Percentiles rank a stretch among this genome's conserved stretches.
phyloP scores from a whole-genome alignment of 1,140 invertebrate genomes.

The Phthorimaea operculella region DNA sequence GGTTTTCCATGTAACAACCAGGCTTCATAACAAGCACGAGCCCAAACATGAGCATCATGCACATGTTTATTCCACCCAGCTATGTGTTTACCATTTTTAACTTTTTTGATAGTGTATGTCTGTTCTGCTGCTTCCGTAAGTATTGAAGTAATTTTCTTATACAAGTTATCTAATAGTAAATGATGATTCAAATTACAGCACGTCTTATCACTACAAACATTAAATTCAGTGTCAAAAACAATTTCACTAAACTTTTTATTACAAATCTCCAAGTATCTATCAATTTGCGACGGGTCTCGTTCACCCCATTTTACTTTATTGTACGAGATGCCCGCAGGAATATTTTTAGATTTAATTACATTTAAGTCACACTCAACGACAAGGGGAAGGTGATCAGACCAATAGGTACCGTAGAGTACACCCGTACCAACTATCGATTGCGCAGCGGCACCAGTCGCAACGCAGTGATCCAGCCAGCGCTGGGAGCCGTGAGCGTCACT shows the following conservation, averaged over 20 bases:
- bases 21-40: not conserved
- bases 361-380: not conserved
- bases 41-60: not conserved
- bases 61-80: constrained; percentile 4
- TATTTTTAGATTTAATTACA: not conserved
- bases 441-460: constrained; percentile 2
- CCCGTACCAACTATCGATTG: not conserved
- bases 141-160: not conserved
- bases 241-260: not conserved
- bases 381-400: constrained; percentile 4
- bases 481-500: not conserved
- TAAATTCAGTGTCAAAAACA: not conserved
- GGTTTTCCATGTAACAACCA: constrained; percentile 1
- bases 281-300: not conserved
- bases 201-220: not conserved
- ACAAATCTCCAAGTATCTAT: not conserved
- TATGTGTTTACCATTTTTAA: not conserved
- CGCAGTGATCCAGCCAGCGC: constrained; percentile 9
- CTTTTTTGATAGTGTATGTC: not conserved
- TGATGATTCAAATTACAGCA: not conserved
- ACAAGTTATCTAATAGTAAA: not conserved
- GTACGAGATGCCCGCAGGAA: not conserved
- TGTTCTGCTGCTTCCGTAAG: not conserved
- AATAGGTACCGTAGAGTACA: not conserved
- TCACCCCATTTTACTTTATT: not conserved